Conservation (phyloP, 2,797 vertebrate genomes). For the Enoplosus armatus region DNA sequence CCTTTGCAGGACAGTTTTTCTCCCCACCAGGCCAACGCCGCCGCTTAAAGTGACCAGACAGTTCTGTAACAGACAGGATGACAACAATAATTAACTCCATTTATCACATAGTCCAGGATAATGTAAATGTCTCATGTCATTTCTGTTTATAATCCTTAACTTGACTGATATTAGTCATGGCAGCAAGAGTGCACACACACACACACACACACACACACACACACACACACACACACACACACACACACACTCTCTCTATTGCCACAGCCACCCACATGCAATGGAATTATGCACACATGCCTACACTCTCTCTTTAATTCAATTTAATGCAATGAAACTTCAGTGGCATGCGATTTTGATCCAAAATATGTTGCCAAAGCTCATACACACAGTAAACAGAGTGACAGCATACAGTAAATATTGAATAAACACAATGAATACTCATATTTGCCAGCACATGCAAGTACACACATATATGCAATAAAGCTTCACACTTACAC, state of each 20-base stretch:
- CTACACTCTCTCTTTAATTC: slow-evolving; percentile 25
- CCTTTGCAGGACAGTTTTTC: slow-evolving; percentile 49
- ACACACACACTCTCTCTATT: too few relatives aligned
- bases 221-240: too few relatives aligned
- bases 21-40: slow-evolving; percentile 44
- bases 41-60: slow-evolving; percentile 55
- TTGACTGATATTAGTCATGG: slow-evolving; percentile 72
- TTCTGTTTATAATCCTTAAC: slow-evolving; percentile 61
- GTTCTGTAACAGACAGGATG: slow-evolving; percentile 62
- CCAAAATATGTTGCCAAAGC: background rate
- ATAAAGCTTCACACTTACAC: background rate
- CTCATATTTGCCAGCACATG: background rate
- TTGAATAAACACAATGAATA: background rate
- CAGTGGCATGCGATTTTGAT: slow-evolving; percentile 15
- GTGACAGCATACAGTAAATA: slow-evolving; percentile 1
- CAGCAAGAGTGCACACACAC: slow-evolving; percentile 37
- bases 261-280: slow-evolving; percentile 13
- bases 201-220: too few relatives aligned
- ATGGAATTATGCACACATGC: slow-evolving; percentile 33
- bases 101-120: slow-evolving; percentile 64
- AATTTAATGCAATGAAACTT: slow-evolving; percentile 28
- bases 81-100: slow-evolving; percentile 78
- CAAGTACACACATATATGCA: background rate
- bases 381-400: background rate
- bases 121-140: slow-evolving; percentile 76